These are phyloP conservation scores for Pseudopleuronectes americanus DNA, from an alignment of 2,797 vertebrate genomes.

Conservation along the genomic window DNA sequence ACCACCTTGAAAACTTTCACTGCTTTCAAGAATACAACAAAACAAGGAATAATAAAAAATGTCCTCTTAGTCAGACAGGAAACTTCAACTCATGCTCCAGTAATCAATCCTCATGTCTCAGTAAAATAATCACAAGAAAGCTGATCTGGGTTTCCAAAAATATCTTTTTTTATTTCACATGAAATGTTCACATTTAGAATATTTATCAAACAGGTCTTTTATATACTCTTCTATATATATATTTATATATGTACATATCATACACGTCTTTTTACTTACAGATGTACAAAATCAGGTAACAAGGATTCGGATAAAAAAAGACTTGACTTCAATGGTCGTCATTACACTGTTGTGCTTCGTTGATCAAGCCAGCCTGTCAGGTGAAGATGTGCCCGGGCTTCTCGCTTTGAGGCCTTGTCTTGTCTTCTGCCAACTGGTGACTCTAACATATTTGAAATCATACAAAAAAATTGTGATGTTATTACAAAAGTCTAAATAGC, in stretches of 20 bases:
- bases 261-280: slow-evolving; percentile 83
- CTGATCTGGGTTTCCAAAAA: slow-evolving; percentile 81
- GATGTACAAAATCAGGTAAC: slow-evolving; percentile 81
- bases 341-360: slow-evolving; percentile 71
- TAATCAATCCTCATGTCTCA: not conserved
- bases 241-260: slow-evolving; percentile 82
- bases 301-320: slow-evolving; percentile 35
- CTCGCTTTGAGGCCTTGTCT: slow-evolving; percentile 65
- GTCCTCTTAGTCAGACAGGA: not conserved
- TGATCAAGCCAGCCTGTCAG: slow-evolving; percentile 63
- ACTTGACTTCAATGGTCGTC: slow-evolving; percentile 68
- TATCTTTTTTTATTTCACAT: slow-evolving; percentile 88
- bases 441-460: slow-evolving; percentile 5
- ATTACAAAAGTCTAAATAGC: slow-evolving; percentile 8
- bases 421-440: slow-evolving; percentile 34
- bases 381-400: slow-evolving; percentile 70
- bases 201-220: slow-evolving; percentile 83
- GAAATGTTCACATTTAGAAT: slow-evolving; percentile 86
- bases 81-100: not conserved
- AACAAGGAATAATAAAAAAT: not conserved
- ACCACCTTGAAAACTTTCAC: not conserved
- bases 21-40: not conserved
- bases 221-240: slow-evolving; percentile 86
- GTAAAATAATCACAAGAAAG: slow-evolving; percentile 33
- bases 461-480: slow-evolving; percentile 14